These are phyloP conservation scores for Procavia capensis DNA, from an alignment of 2,113 vertebrate species.

Conservation along the genomic window DNA sequence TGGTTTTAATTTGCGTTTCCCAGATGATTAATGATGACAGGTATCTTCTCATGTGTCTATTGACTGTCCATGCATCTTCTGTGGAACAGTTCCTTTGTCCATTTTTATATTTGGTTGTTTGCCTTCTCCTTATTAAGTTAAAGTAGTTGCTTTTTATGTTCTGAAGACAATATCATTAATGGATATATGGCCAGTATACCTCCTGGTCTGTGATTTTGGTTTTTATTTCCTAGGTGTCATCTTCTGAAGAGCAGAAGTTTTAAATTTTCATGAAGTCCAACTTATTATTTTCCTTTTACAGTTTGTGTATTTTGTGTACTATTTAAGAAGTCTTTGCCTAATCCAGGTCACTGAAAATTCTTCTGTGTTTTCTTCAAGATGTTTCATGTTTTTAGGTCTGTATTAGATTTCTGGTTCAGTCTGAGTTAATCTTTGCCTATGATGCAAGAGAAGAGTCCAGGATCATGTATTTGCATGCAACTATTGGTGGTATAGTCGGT, in stretches of 20 bases:
- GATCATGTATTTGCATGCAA: not conserved
- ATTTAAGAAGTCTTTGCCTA: constrained; percentile 18
- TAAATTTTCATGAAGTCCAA: not conserved
- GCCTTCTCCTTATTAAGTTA: not conserved
- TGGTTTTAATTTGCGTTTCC: constrained; percentile 6
- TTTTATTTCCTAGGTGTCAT: not conserved
- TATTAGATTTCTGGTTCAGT: not conserved
- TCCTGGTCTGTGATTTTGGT: not conserved
- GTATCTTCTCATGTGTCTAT: not conserved
- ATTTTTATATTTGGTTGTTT: not conserved
- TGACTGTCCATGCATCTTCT: not conserved
- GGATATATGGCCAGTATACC: not conserved
- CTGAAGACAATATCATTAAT: not conserved
- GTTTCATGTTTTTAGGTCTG: not conserved
- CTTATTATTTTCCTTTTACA: not conserved
- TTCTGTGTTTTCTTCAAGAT: not conserved
- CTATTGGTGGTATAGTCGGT: no score
- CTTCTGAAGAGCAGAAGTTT: not conserved
- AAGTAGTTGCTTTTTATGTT: not conserved
- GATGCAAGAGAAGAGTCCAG: not conserved
- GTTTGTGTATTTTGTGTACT: not conserved
- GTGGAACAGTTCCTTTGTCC: not conserved
- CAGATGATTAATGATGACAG: not conserved
- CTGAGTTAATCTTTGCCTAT: not conserved
- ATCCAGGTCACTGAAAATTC: not conserved